These are phyloP conservation scores for Caenorhabditis angaria DNA, from an alignment of 2,888 invertebrate species.

Conservation along the genomic window DNA sequence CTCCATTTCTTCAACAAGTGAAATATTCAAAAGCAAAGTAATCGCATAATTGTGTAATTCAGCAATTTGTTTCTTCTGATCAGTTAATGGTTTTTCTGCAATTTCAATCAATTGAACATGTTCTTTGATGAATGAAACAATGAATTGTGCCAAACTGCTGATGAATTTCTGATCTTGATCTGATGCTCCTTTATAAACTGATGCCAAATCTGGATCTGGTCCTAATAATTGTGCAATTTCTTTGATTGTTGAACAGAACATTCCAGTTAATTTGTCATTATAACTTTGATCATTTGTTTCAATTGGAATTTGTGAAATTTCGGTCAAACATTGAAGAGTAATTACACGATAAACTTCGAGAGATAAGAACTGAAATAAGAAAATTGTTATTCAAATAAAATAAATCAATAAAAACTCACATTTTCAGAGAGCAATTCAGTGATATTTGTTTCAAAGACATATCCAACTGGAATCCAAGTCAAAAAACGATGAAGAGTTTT, in stretches of 20 bases:
- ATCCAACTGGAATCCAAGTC: constrained; percentile 99
- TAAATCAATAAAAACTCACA: constrained; percentile 44
- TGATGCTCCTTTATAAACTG: constrained; percentile 89
- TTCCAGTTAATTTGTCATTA: constrained; percentile 88
- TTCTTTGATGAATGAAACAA: constrained; percentile 94
- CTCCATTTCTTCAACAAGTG: constrained; percentile 98
- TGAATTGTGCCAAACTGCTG: constrained; percentile 94
- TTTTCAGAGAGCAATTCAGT: constrained; percentile 89
- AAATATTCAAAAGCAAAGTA: constrained; percentile 76
- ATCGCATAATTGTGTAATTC: constrained; percentile 68
- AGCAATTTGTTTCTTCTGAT: constrained; percentile 13
- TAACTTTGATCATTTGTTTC: constrained; percentile 78
- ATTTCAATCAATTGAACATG: constrained; percentile 79
- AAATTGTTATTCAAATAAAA: neutral
- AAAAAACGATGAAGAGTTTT: constrained; percentile 94
- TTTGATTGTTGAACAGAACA: constrained; percentile 90
- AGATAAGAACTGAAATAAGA: constrained; percentile 82
- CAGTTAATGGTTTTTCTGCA: constrained; percentile 25
- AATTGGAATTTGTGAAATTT: constrained; percentile 80
- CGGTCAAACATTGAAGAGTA: constrained; percentile 95
- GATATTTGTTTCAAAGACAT: constrained; percentile 98
- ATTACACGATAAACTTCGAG: constrained; percentile 98
- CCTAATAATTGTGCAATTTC: constrained; percentile 39
- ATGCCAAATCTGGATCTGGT: constrained; percentile 84
- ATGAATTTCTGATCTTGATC: constrained; percentile 99